Percentiles rank a stretch among this genome's conserved stretches.
These are phyloP conservation scores for Meloe dianella DNA, from an alignment of 2,888 invertebrate species.

Conservation along the genomic window DNA sequence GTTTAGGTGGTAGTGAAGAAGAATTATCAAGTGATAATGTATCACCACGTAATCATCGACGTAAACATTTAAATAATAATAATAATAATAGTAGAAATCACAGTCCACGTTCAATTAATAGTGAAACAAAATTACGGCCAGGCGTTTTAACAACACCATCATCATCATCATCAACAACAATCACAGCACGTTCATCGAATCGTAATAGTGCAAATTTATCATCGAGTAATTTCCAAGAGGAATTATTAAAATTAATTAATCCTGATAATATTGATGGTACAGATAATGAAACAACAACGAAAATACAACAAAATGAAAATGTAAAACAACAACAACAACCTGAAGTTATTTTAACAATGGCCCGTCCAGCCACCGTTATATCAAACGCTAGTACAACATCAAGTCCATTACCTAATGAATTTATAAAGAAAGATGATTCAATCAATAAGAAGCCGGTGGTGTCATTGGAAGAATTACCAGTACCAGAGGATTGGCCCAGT, in stretches of 20 bases:
- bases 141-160: slow-evolving; percentile 49
- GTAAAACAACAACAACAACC: slow-evolving; percentile 58
- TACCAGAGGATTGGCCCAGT: slow-evolving; percentile 79
- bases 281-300: slow-evolving; percentile 47
- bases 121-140: slow-evolving; percentile 65
- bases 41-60: slow-evolving; percentile 62
- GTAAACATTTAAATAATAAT: slow-evolving; percentile 57
- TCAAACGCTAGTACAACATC: slow-evolving; percentile 68
- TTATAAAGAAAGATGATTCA: slow-evolving; percentile 64
- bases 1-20: slow-evolving; percentile 61
- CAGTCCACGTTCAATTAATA: slow-evolving; percentile 66
- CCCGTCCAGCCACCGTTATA: slow-evolving; percentile 70
- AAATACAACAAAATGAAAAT: slow-evolving; percentile 45
- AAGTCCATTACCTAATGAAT: slow-evolving; percentile 64
- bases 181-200: slow-evolving; percentile 60
- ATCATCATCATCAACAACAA: background rate
- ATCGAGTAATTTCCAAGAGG: slow-evolving; percentile 77
- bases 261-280: slow-evolving; percentile 68
- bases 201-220: slow-evolving; percentile 68
- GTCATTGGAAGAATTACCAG: slow-evolving; percentile 63
- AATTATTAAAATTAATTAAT: slow-evolving; percentile 81
- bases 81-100: slow-evolving; percentile 65
- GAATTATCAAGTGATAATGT: slow-evolving; percentile 65
- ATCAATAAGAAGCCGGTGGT: slow-evolving; percentile 51
- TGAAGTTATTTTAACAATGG: slow-evolving; percentile 70